Conservation (phyloP, 2,797 vertebrate species). For the Odontamblyopus rebecca region DNA sequence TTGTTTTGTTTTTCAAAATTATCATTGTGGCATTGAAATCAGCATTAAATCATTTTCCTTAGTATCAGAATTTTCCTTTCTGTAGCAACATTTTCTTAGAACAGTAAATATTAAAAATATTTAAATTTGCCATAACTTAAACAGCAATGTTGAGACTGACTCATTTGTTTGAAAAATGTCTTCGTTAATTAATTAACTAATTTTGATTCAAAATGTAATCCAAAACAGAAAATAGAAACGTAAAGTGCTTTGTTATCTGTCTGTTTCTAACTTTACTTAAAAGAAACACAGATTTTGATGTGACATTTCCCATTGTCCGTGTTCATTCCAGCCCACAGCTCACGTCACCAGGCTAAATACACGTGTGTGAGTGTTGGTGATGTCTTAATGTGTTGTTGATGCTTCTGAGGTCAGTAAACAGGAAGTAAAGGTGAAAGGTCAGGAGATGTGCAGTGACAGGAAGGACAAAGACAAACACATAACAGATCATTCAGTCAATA, state of each 20-base stretch:
- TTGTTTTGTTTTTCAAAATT: too few species aligned
- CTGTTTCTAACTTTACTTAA: too few species aligned
- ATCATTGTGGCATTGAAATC: background rate
- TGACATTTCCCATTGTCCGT: background rate
- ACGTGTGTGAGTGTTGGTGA: background rate
- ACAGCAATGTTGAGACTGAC: background rate
- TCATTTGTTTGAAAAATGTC: background rate
- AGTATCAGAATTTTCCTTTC: background rate
- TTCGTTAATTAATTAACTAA: too few species aligned
- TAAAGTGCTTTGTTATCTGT: too few species aligned
- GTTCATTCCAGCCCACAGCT: background rate
- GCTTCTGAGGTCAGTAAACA: constrained; percentile 46
- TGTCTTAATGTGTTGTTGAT: constrained; percentile 39
- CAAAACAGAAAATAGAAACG: too few species aligned
- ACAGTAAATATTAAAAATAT: background rate
- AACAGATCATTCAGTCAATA: constrained; percentile 67
- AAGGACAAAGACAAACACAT: constrained; percentile 46
- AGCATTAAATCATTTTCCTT: background rate
- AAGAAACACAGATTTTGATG: background rate
- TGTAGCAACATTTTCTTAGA: background rate
- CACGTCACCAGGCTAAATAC: constrained; percentile 10
- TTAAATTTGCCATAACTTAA: background rate
- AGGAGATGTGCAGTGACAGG: constrained; percentile 15
- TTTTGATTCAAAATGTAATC: too few species aligned
- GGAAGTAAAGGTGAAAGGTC: constrained; percentile 35